Percentiles rank a stretch among this genome's conserved stretches.
These are phyloP conservation scores for Sapayoa aenigma DNA, from an alignment of 2,113 vertebrate species.

Conservation along the genomic window DNA sequence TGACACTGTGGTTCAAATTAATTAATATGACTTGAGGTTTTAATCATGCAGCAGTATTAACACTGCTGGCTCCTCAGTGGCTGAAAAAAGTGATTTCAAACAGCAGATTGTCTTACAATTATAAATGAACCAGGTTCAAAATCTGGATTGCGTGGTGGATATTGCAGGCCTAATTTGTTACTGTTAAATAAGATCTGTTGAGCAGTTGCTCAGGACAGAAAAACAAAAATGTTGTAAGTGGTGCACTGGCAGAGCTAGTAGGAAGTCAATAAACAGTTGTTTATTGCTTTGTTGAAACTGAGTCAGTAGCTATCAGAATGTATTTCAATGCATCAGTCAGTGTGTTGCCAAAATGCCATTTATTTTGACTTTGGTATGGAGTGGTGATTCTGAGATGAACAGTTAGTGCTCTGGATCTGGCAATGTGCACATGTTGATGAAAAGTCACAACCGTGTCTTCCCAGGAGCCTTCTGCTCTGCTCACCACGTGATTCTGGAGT, in stretches of 20 bases:
- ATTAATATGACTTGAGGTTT: background rate
- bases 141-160: background rate
- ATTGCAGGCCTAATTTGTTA: background rate
- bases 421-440: background rate
- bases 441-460: background rate
- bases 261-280: slow-evolving; percentile 30
- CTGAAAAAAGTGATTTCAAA: background rate
- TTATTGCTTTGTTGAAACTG: slow-evolving; percentile 22
- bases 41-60: background rate
- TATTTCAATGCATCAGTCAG: background rate
- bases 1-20: background rate
- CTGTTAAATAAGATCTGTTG: background rate
- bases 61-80: background rate
- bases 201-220: background rate
- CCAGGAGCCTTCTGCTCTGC: background rate
- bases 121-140: background rate
- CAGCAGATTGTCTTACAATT: background rate
- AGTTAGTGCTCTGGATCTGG: background rate
- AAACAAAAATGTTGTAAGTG: background rate
- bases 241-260: background rate
- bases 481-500: background rate
- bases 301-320: background rate
- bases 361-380: background rate
- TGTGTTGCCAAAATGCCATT: background rate
- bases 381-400: background rate